Evolutionary conservation across 2,797 vertebrate genomes (phyloP).

Genomic region (Ficedula albicollis): DNA sequence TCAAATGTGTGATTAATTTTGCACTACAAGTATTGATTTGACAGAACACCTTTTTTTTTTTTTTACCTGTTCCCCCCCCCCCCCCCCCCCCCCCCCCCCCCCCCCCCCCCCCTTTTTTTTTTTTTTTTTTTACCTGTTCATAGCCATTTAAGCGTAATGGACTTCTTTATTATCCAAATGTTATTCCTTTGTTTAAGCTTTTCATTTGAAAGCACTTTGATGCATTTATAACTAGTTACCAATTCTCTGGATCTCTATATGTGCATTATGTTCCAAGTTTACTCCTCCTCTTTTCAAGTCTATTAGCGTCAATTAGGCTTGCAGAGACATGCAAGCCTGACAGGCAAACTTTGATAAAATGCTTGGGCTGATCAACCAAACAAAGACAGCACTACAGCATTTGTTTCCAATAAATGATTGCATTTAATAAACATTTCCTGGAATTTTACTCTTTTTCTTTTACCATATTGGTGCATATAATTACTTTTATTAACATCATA

Average conservation of each 20-base stretch:
- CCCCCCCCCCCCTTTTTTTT: too few species aligned
- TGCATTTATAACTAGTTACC: constrained; percentile 61
- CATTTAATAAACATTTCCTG: constrained; percentile 79
- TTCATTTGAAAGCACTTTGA: constrained; percentile 25
- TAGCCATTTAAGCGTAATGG: constrained; percentile 26
- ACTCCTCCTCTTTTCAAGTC: constrained; percentile 56
- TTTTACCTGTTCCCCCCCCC: constrained; percentile 64
- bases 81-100: too few species aligned
- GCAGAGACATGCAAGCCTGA: constrained; percentile 62
- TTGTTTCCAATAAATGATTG: constrained; percentile 69
- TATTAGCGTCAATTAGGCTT: constrained; percentile 69
- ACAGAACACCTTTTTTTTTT: constrained; percentile 41
- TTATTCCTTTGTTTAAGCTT: constrained; percentile 53
- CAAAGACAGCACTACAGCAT: constrained; percentile 68
- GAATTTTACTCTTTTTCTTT: constrained; percentile 63
- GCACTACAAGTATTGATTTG: constrained; percentile 54
- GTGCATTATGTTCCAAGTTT: constrained; percentile 56
- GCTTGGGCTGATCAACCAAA: constrained; percentile 51
- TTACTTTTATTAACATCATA: constrained; percentile 76
- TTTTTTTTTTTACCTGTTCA: constrained; percentile 51
- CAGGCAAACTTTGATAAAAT: constrained; percentile 73
- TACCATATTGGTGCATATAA: constrained; percentile 72
- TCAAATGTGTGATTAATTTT: constrained; percentile 58
- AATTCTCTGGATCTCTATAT: constrained; percentile 50
- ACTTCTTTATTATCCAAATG: constrained; percentile 52